Evolutionary conservation across 2,113 vertebrate genomes (phyloP), one percentile per base, ranked within the genome.

Genomic region (Actenoides hombroni): DNA sequence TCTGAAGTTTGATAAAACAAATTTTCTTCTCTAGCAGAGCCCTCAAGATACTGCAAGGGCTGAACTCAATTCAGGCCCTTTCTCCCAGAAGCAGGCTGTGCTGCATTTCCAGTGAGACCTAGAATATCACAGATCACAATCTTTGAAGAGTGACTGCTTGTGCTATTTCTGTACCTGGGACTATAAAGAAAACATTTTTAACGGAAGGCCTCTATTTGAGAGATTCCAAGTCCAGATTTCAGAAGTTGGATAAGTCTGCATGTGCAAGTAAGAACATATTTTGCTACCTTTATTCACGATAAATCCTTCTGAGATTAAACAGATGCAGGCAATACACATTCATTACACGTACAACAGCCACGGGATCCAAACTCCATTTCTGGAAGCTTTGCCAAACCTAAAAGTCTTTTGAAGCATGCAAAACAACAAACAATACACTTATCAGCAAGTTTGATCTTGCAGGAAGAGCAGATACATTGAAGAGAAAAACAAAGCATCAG

Each of bases 401-500:
- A 46, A 90, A 89, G 42, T 49, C 83, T 76, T 95, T 40, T 83
- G 88, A 92, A 94, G 73, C 15, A 39, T 40, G 25, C 18, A 80
- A 54, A 95, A 59, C 35, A 91, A 84, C 68, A 92, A 92, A 59
- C 46, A 51, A 54, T 15, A 64, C 10, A 16, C 60, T 80, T 71
- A 93, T 71, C 83, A 78, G 73, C 80, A 79, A 74, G 51, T 69
- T 57, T 70, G 35, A 83, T 86, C 93, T 92, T 73, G 79, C 69
- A 93, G 76, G 49, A 92, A 67, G 76, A 83, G 28, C 25, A 88
- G 71, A 71, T 39, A 73, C 16, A 20, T 8, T 24, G 56, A 76
- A 85, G 53, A 84, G 60, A 63, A 92, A 80, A 94, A 42, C 20
- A 64, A 75, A 86, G 33, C 76, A 71, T 25, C 59, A 57, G 49